A percentile compares a stretch with the other conserved stretches of the same genome.
Conservation (phyloP, 2,888 invertebrate species). For the Athetis lepigone region DNA sequence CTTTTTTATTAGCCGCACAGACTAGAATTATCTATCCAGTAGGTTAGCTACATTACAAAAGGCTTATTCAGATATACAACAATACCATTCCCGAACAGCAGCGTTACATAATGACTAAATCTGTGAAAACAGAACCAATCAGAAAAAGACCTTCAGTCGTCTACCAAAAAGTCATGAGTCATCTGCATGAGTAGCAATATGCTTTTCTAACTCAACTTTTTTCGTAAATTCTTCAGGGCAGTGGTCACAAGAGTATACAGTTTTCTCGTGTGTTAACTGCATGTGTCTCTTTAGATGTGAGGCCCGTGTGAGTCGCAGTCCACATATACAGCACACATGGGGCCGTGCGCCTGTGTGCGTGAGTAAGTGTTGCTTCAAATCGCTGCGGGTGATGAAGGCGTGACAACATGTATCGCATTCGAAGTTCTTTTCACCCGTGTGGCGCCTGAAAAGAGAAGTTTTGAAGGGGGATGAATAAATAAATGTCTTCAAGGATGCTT, state of each 20-base stretch:
- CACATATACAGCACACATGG: constrained; percentile 83
- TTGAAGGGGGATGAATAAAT: too few species aligned
- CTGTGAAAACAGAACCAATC: too few species aligned
- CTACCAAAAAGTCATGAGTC: not conserved
- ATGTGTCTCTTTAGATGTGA: constrained; percentile 86
- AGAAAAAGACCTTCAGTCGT: too few species aligned
- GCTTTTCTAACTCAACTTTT: constrained; percentile 73
- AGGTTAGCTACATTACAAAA: too few species aligned
- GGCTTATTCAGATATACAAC: too few species aligned
- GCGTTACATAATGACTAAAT: too few species aligned
- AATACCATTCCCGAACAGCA: too few species aligned
- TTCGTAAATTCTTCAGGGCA: constrained; percentile 73
- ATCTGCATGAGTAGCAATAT: constrained; percentile 56
- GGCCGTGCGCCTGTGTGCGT: constrained; percentile 83
- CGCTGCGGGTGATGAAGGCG: constrained; percentile 85
- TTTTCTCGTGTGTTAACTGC: constrained; percentile 71
- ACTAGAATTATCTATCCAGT: too few species aligned
- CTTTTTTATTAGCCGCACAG: too few species aligned
- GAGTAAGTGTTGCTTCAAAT: constrained; percentile 83
- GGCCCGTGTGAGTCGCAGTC: constrained; percentile 79
- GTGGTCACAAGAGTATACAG: constrained; percentile 66
- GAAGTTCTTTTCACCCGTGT: constrained; percentile 87
- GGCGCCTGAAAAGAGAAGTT: too few species aligned
- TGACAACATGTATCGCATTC: constrained; percentile 82
- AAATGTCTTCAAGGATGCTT: too few species aligned